Evolutionary conservation across 2,888 invertebrate species (phyloP), one percentile per base, ranked within the genome.

Genomic region (Lucinisca nassula): DNA sequence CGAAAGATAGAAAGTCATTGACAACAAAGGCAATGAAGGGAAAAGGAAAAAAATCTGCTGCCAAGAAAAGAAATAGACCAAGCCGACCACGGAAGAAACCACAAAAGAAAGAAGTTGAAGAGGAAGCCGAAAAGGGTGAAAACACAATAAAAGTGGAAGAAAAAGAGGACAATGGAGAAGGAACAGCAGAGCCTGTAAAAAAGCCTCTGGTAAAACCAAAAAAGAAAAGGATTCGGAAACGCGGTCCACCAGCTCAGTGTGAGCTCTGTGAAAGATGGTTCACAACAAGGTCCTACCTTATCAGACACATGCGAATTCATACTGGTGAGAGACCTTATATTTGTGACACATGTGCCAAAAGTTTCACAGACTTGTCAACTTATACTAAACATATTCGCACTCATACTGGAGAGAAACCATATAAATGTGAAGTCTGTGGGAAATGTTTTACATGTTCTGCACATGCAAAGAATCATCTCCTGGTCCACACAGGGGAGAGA

Each of bases 311-410:
- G 73, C 45, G 75, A 0, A 70, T 32, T 17, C 89, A 89, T 30
- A 61, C 75, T 17, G 77, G 80, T 2, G 79, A 79, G 30, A 84
- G 83, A 35, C 86, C 84, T 14, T 89, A 58, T 82, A 61, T 82
- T n/a, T 89, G 89, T 72, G 49, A 84, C 21, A 45, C 40, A 45
- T 84, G 84, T 74, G 84, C 79, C 12, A 45, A 21, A 8, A 30
- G 37, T 0, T 84, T 79, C 74, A 73, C 35, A 2, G 61, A 73
- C 40, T 79, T 74, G 27, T 17, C 35, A n/a, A 74, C 40, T 61
- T 58, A 79, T 58, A 79, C 74, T 45, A 78, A 79, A 27, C 84
- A 84, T 37, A 10, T 73, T 30, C 37, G 84, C 1, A 21, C 61
- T 1, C 84, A 84, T 35, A 84, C 84, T 40, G 84, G 84, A 17